Base-by-base conservation (phyloP, 2,888 invertebrate genomes). In the Eupithecia inturbata region DNA sequence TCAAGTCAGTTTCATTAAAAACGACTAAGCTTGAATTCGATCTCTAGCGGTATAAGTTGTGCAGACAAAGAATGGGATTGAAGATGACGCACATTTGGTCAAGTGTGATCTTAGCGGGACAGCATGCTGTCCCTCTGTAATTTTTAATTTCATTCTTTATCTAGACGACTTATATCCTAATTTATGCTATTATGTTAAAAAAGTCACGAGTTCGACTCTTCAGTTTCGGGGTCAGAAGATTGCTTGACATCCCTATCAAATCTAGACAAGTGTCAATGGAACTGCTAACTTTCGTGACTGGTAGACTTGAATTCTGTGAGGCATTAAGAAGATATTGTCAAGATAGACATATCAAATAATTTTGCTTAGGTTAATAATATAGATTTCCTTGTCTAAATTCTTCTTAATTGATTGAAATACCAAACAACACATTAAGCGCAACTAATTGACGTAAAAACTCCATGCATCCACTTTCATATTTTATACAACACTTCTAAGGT, bases 351-450 rank as follows among this genome's bases (percentile, higher is more conserved):
- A 60, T 57, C 10, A 39, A 64, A n/a, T 19, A 19, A 45, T 45
- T 45, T 45, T 45, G 45, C 19, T 45, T 7, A 45, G 7, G 45
- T 45, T 45, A 19, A 1, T 7, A 41, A 14, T 9, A 41, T 1
- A 45, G 19, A 45, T 7, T n/a, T 45, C n/a, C 19, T n/a, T 5
- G 41, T 3, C 39, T 39, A 12, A 72, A 22, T 53, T 60, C 33
- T 16, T 7, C 60, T 49, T 10, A 28, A 72, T 53, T 10, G 39
- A 49, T 36, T 49, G 62, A 31, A 67, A 70, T 74, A 62, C 66
- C 31, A 73, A 66, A 70, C 45, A 66, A 70, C 45, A 67, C 53
- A 16, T 26, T 1, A 75, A 79, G 76, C 75, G 73, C 77, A 78
- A 76, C 67, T 26, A 69, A 72, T 36, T 39, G 28, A 31, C 28